Conservation (phyloP, 2,888 invertebrate genomes). For the Callimorpha dominula region DNA sequence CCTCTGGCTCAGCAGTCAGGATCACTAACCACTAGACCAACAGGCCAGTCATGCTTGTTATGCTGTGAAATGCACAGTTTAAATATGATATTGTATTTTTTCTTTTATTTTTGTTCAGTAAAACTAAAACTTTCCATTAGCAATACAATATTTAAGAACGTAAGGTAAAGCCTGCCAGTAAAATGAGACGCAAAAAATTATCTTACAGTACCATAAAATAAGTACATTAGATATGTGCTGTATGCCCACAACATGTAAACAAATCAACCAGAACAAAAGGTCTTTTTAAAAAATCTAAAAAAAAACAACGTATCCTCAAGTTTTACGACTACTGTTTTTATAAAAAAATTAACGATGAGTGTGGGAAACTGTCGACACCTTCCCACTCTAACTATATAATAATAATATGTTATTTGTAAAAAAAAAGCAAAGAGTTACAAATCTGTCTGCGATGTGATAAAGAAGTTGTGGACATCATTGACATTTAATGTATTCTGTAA, state of each 20-base stretch:
- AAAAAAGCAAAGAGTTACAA: conserved; percentile 19
- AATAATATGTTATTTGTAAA: conserved; percentile 35
- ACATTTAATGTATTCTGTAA: neutral
- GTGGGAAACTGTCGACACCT: conserved; percentile 46
- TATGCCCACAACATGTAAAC: neutral
- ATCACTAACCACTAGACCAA: too few relatives aligned
- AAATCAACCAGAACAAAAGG: neutral
- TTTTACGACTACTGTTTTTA: conserved; percentile 6
- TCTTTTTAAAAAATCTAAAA: neutral
- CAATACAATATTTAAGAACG: too few relatives aligned
- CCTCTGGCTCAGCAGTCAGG: too few relatives aligned
- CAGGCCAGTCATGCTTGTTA: too few relatives aligned
- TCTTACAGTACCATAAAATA: too few relatives aligned
- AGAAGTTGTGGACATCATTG: neutral
- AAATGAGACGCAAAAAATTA: too few relatives aligned
- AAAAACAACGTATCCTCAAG: conserved; percentile 4
- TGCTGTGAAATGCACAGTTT: too few relatives aligned
- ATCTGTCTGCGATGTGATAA: conserved; percentile 6
- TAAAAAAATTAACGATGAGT: conserved; percentile 37
- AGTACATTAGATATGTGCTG: neutral
- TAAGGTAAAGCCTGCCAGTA: too few relatives aligned
- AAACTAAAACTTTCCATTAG: too few relatives aligned
- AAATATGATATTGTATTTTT: too few relatives aligned
- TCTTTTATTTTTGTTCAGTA: too few relatives aligned
- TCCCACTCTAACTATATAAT: conserved; percentile 29